Percentiles rank a stretch among this genome's conserved stretches.
phyloP scores from a whole-genome alignment of 64 coral and sea anemone species.

The Montipora sp. region DNA sequence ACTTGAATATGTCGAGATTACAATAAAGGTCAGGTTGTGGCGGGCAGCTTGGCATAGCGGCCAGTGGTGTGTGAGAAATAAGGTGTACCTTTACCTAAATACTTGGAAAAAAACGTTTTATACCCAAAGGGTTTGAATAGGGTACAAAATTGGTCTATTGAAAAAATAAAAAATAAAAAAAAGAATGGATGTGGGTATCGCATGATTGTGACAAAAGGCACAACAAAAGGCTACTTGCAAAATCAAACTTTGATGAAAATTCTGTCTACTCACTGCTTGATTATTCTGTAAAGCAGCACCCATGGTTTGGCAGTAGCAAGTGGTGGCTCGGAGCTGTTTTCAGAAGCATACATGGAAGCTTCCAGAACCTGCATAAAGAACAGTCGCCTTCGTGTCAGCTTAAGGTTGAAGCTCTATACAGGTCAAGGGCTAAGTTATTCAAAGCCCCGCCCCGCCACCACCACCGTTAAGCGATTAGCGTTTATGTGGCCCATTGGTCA shows the following conservation, averaged over 20 bases:
- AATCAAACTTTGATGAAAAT: background rate
- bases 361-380: slow-evolving; percentile 78
- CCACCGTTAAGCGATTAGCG: background rate
- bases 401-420: no score
- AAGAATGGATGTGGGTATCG: no score
- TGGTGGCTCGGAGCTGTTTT: slow-evolving; percentile 86
- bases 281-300: slow-evolving; percentile 91
- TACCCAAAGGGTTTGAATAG: no score
- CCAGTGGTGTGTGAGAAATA: no score
- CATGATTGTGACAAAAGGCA: no score
- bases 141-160: no score
- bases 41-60: no score
- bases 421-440: background rate
- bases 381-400: background rate
- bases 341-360: slow-evolving; percentile 90
- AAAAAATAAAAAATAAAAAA: no score
- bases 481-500: background rate
- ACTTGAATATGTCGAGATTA: no score
- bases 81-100: no score
- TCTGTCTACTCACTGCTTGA: slow-evolving; percentile 66
- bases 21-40: no score
- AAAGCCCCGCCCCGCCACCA: background rate
- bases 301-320: slow-evolving; percentile 95
- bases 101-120: no score
- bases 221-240: background rate